Evolutionary conservation across 2,113 vertebrate genomes (phyloP), one percentile per base, ranked within the genome.

Genomic region (Pteronura brasiliensis): DNA sequence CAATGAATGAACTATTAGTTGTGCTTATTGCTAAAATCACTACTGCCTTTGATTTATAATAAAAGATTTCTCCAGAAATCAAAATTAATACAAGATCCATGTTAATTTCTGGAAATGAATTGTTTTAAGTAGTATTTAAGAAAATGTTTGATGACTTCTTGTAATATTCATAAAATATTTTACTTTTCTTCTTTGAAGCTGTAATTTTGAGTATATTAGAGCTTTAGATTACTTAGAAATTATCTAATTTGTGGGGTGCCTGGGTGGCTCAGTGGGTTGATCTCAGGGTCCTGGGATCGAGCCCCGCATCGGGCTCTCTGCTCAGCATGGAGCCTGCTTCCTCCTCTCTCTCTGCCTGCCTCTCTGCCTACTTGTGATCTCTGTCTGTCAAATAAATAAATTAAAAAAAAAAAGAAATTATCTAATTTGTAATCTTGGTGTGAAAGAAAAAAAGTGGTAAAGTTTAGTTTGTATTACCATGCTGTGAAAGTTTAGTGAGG

Each of bases 1-100:
- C 13, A 97, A 11, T 96, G 23, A 87, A 57, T 96, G 23, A 90
- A 57, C 17, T 86, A 15, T 93, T 95, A 65, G 57, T 94, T 79
- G 85, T 84, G 47, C 27, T 97, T 13, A 92, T 83, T 95, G 72
- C 31, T 87, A 71, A 77, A 93, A 90, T 85, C 36, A 27, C 55
- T 42, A 25, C 76, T 89, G 12, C 92, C 34, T 84, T 63, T 93
- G 91, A 82, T 63, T 95, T 85, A 59, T 88, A 47, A 42, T 88
- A 76, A 83, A 80, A 59, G 29, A 84, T 88, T 71, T 91, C 23
- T 88, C n/a, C 27, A 34, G 72, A 77, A 92, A 55, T 81, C 52
- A 95, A 93, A 95, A 47, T 76, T 81, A 90, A 49, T 71, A 90
- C 4, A 59, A 20, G 23, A 47, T 89, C 11, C 39, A 36, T 10